Evolutionary conservation across 2,888 invertebrate species (phyloP).

Genomic region (Molorchus minor): DNA sequence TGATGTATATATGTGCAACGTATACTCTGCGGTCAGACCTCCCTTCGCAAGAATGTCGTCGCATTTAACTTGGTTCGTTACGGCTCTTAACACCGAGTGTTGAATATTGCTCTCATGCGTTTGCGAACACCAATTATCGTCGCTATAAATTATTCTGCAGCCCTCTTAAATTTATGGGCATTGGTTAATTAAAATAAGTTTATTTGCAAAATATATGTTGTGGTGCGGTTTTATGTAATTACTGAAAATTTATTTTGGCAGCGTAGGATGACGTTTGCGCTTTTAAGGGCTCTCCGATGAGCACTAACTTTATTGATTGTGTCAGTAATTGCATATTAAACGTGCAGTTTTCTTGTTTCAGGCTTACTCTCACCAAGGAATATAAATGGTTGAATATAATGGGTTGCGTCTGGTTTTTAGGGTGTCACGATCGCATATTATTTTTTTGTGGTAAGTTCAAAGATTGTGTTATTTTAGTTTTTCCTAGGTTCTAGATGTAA

Average conservation of each 20-base stretch:
- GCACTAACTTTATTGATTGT: background rate
- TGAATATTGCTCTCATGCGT: constrained; percentile 35
- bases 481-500: too few species aligned
- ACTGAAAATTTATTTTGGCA: constrained; percentile 13
- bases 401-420: too few species aligned
- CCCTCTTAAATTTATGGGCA: constrained; percentile 30
- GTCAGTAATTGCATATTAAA: background rate
- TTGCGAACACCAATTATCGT: constrained; percentile 41
- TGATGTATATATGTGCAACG: constrained; percentile 56
- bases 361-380: too few species aligned
- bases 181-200: constrained; percentile 39
- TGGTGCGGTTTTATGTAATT: constrained; percentile 30
- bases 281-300: constrained; percentile 8
- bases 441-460: too few species aligned
- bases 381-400: too few species aligned
- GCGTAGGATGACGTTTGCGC: constrained; percentile 11
- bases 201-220: constrained; percentile 38
- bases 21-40: constrained; percentile 47
- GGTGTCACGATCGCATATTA: too few species aligned
- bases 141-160: constrained; percentile 35
- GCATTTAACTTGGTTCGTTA: constrained; percentile 42
- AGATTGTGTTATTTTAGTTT: too few species aligned
- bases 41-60: constrained; percentile 46
- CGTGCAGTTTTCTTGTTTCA: too few species aligned
- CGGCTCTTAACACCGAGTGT: constrained; percentile 37